phyloP scores from a whole-genome alignment of 2,797 vertebrate genomes.

The Coilia nasus region DNA sequence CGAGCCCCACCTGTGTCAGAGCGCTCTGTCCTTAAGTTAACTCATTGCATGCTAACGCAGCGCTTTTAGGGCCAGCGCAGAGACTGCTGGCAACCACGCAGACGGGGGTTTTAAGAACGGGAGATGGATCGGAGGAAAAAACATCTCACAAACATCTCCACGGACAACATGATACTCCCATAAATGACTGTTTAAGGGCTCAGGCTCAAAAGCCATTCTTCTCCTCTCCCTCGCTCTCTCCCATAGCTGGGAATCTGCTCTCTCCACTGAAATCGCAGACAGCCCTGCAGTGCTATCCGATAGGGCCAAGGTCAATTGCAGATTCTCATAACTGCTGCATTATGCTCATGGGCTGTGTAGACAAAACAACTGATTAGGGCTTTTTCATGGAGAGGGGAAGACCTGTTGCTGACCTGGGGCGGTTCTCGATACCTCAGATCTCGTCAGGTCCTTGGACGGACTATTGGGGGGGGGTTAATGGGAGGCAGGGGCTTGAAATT shows the following conservation, averaged over 20 bases:
- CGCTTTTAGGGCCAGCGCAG: not conserved
- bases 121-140: conserved; percentile 2
- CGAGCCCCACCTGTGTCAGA: conserved; percentile 12
- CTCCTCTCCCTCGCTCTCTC: not conserved
- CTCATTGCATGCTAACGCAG: not conserved
- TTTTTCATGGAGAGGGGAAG: not conserved
- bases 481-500: conserved; percentile 5
- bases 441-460: not conserved
- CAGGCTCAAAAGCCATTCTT: not conserved
- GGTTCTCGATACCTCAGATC: not conserved
- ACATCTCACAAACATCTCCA: conserved; percentile 5
- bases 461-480: not conserved
- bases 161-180: not conserved
- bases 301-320: conserved; percentile 9
- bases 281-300: not conserved
- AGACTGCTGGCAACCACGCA: not conserved
- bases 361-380: not conserved
- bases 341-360: not conserved
- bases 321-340: not conserved
- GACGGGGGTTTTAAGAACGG: not conserved
- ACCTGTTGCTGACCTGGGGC: not conserved
- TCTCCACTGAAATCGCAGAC: not conserved
- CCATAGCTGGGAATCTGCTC: not conserved
- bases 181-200: conserved; percentile 12
- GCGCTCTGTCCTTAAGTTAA: not conserved